Conservation (phyloP, 2,113 vertebrate species). For the Murina feae region DNA sequence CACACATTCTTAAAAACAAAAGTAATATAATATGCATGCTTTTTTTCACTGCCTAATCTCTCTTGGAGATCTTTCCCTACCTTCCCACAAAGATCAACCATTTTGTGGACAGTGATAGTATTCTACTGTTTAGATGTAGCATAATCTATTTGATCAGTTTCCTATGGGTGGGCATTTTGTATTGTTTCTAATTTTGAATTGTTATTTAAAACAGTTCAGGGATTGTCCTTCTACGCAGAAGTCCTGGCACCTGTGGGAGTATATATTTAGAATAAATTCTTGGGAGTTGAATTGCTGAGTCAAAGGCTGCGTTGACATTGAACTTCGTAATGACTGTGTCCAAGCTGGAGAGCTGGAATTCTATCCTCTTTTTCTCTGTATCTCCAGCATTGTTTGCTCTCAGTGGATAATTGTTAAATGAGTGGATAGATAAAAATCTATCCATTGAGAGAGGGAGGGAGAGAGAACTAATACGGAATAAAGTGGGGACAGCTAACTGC, state of each 20-base stretch:
- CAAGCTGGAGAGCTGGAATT: not conserved
- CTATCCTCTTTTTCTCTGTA: not conserved
- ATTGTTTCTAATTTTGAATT: not conserved
- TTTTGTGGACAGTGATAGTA: not conserved
- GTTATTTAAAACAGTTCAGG: not conserved
- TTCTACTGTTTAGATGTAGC: not conserved
- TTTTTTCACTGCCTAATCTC: not conserved
- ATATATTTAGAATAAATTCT: constrained; percentile 25
- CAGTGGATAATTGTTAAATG: not conserved
- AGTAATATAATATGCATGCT: not conserved
- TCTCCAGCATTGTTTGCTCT: not conserved
- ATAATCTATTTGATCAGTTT: not conserved
- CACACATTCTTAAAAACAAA: not conserved
- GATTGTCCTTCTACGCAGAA: not conserved
- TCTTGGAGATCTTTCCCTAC: not conserved
- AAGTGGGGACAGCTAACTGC: not conserved
- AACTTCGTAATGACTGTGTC: not conserved
- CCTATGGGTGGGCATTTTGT: not conserved
- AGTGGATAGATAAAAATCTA: not conserved
- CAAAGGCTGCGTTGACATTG: not conserved
- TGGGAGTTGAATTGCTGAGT: not conserved
- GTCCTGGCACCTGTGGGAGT: not conserved
- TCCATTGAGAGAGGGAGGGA: not conserved
- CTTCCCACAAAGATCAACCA: not conserved
- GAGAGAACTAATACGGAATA: not conserved